A percentile compares a stretch with the other conserved stretches of the same genome.
Evolutionary conservation across 2,113 vertebrate genomes (phyloP).

Genomic region (Cebus imitator): DNA sequence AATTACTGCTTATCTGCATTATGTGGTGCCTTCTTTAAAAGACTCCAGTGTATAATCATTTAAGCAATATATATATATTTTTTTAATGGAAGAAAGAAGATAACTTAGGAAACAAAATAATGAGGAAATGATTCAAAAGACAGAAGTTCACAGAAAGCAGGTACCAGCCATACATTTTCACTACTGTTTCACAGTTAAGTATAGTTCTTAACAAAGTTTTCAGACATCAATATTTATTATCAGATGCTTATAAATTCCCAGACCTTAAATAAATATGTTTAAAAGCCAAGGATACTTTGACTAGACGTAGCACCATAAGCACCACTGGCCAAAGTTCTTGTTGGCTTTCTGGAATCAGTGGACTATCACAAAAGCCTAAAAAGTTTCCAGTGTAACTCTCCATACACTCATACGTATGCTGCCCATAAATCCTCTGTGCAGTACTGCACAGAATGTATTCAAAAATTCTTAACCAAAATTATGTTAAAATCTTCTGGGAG

Average conservation of each 20-base stretch:
- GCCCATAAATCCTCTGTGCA: neutral
- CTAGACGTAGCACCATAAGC: neutral
- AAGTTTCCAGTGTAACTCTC: neutral
- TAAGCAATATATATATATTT: neutral
- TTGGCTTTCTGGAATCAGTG: neutral
- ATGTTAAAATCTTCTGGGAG: constrained; percentile 32
- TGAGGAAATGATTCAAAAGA: neutral
- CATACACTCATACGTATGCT: neutral
- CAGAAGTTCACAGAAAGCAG: neutral
- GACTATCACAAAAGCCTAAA: neutral
- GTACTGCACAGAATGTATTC: neutral
- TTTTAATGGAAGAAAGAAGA: neutral
- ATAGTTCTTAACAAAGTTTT: neutral
- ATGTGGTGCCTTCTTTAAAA: neutral
- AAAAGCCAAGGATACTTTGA: neutral
- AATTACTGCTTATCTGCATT: neutral
- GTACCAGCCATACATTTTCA: neutral
- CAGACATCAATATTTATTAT: neutral
- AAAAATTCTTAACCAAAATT: neutral
- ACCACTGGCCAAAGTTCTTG: neutral
- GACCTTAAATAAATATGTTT: neutral
- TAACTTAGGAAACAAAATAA: neutral
- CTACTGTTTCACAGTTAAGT: neutral
- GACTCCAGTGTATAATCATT: neutral
- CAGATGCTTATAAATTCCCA: neutral